Percentiles rank a stretch among this genome's conserved stretches.
phyloP scores from a whole-genome alignment of 2,113 vertebrate species.

The Chunga burmeisteri region DNA sequence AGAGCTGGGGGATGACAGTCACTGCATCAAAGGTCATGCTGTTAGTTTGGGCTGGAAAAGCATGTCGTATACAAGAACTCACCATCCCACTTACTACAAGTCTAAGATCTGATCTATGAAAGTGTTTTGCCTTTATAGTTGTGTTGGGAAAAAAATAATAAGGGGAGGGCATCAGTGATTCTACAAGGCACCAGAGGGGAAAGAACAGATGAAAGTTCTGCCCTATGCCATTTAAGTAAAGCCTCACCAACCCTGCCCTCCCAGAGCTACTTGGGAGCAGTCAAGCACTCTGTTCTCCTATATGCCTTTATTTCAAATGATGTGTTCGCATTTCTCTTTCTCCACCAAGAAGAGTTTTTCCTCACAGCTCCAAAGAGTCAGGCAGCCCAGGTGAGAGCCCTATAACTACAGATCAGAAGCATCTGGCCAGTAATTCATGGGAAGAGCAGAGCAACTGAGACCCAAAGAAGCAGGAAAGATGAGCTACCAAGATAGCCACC shows the following conservation, averaged over 20 bases:
- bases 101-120: accelerated
- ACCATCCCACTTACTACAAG: background rate
- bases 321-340: background rate
- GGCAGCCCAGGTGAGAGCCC: background rate
- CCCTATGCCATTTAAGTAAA: accelerated
- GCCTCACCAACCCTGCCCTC: background rate
- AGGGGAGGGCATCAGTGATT: background rate
- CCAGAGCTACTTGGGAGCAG: background rate
- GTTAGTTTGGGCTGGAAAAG: background rate
- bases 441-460: background rate
- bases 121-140: accelerated
- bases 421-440: accelerated
- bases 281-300: background rate
- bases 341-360: background rate
- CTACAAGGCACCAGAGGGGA: background rate
- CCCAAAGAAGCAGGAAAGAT: background rate
- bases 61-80: accelerated
- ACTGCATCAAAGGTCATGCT: background rate
- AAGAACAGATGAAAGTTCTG: background rate
- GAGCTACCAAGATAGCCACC: background rate
- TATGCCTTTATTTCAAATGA: accelerated
- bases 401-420: background rate
- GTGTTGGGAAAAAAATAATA: background rate
- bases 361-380: background rate
- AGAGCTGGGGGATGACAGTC: background rate